phyloP scores from a whole-genome alignment of 2,113 vertebrate species.

The Struthidea cinerea region DNA sequence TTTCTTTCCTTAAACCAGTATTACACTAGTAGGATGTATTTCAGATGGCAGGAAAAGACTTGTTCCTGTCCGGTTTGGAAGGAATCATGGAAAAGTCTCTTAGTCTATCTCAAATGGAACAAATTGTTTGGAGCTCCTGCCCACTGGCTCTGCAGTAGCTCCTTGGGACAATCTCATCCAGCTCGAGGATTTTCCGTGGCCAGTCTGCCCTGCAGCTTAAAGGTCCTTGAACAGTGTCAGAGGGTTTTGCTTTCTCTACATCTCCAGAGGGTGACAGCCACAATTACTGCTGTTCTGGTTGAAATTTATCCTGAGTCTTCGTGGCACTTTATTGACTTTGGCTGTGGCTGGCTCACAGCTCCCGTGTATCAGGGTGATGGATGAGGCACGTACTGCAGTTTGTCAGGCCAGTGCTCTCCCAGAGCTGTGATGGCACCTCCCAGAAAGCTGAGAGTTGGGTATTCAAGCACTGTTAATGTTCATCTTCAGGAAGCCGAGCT shows the following conservation, averaged over 20 bases:
- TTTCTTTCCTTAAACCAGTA: not conserved
- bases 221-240: not conserved
- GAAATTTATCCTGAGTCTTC: not conserved
- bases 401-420: not conserved
- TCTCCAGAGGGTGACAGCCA: not conserved
- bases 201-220: not conserved
- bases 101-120: constrained; percentile 24
- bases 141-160: not conserved
- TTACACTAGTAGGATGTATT: not conserved
- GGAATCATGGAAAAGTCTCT: constrained; percentile 3
- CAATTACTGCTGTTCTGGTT: not conserved
- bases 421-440: not conserved
- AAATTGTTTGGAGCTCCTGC: not conserved
- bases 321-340: not conserved
- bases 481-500: not conserved
- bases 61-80: constrained; percentile 31
- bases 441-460: not conserved
- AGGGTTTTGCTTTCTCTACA: not conserved
- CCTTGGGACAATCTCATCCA: not conserved
- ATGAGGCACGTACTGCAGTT: not conserved
- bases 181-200: not conserved
- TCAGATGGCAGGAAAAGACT: constrained; percentile 35
- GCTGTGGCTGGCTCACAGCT: not conserved
- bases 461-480: not conserved
- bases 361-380: not conserved